Conservation (phyloP, 23 tunicate species). For the Aplidium turbinatum region DNA sequence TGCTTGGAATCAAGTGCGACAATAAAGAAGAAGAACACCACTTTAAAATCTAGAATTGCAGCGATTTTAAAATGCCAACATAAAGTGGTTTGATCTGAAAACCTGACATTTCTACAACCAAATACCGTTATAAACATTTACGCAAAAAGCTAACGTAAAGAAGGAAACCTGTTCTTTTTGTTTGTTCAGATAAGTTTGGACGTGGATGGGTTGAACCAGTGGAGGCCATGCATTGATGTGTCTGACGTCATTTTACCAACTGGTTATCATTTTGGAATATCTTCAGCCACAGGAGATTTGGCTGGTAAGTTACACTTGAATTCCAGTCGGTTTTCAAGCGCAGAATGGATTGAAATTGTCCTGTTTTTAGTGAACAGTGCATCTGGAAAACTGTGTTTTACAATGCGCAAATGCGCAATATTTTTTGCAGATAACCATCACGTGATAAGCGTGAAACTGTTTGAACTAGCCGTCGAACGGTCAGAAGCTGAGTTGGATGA, state of each 20-base stretch:
- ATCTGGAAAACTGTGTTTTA: too few relatives aligned
- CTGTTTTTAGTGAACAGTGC: too few relatives aligned
- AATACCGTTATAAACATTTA: too few relatives aligned
- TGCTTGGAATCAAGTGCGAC: too few relatives aligned
- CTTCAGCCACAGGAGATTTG: slow-evolving; percentile 89
- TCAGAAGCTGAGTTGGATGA: slow-evolving; percentile 44
- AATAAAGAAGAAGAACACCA: too few relatives aligned
- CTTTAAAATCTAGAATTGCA: too few relatives aligned
- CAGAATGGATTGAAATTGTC: too few relatives aligned
- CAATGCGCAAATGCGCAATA: not conserved
- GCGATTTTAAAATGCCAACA: too few relatives aligned
- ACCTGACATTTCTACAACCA: too few relatives aligned
- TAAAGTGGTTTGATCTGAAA: too few relatives aligned
- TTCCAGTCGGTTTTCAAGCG: too few relatives aligned
- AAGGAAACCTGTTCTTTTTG: not conserved
- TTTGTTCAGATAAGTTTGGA: slow-evolving; percentile 43
- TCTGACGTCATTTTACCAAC: slow-evolving; percentile 61
- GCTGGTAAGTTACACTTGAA: slow-evolving; percentile 11
- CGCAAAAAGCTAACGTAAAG: too few relatives aligned
- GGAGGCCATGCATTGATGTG: slow-evolving; percentile 64
- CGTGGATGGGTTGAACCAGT: slow-evolving; percentile 41
- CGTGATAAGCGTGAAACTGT: slow-evolving; percentile 54
- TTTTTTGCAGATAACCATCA: slow-evolving; percentile 66
- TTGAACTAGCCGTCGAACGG: slow-evolving; percentile 43
- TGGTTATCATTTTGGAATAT: slow-evolving; percentile 69